A percentile compares a stretch with the other conserved stretches of the same genome.
phyloP scores from a whole-genome alignment of 2,888 invertebrate species.

The Heliothis peltigera region DNA sequence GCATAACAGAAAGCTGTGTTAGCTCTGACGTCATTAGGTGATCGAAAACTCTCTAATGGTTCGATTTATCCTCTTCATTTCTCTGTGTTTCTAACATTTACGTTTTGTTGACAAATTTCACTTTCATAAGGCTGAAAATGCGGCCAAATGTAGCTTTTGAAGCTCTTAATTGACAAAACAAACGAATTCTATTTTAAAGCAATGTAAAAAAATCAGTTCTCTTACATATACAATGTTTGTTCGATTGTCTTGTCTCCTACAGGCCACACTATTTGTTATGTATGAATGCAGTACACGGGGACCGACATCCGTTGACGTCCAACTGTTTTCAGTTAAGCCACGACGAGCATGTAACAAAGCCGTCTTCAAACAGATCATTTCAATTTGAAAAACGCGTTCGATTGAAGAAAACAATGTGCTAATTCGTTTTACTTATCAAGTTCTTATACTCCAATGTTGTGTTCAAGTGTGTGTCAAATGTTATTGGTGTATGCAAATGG shows the following conservation, averaged over 20 bases:
- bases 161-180: too few species aligned
- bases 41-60: constrained; percentile 49
- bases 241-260: constrained; percentile 81
- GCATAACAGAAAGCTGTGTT: constrained; percentile 61
- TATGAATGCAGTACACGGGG: constrained; percentile 77
- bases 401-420: constrained; percentile 69
- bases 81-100: constrained; percentile 1
- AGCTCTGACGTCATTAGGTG: constrained; percentile 67
- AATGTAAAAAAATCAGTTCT: constrained; percentile 73
- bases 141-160: too few species aligned
- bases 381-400: constrained; percentile 73
- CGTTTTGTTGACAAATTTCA: background rate
- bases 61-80: constrained; percentile 27
- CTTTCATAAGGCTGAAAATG: background rate
- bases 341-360: constrained; percentile 78
- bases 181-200: constrained; percentile 29
- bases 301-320: constrained; percentile 83
- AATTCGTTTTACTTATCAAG: constrained; percentile 65
- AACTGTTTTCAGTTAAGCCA: constrained; percentile 83
- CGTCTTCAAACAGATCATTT: constrained; percentile 70
- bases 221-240: constrained; percentile 75
- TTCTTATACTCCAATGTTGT: constrained; percentile 48
- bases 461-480: constrained; percentile 41
- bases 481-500: constrained; percentile 46
- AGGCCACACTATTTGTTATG: constrained; percentile 79